Percentiles rank a stretch among this genome's conserved stretches.
Conservation (phyloP, 2,797 vertebrate genomes). For the Sandelia bainsii region DNA sequence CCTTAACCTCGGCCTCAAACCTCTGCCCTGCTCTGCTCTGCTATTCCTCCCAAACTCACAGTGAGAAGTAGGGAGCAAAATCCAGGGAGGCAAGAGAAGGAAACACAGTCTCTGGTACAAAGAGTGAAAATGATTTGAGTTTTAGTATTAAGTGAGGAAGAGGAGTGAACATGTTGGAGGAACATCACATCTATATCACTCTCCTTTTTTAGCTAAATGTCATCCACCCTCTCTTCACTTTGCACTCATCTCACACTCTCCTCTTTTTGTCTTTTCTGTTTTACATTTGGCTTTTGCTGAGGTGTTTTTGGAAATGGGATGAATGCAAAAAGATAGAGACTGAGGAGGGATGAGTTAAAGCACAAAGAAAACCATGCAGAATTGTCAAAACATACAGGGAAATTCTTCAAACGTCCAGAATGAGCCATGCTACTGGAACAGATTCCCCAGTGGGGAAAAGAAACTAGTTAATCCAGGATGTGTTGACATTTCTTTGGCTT, state of each 20-base stretch:
- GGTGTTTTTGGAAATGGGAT: not conserved
- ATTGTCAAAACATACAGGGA: slow-evolving; percentile 15
- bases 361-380: slow-evolving; percentile 33
- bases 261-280: not conserved
- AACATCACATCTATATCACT: not conserved
- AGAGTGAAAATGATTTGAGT: not conserved
- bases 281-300: not conserved
- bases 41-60: slow-evolving; percentile 44
- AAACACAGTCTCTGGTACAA: not conserved
- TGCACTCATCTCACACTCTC: not conserved
- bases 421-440: slow-evolving; percentile 53
- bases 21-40: slow-evolving; percentile 53
- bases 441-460: slow-evolving; percentile 46
- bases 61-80: slow-evolving; percentile 48
- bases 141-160: slow-evolving; percentile 2
- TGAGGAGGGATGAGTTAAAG: slow-evolving; percentile 26
- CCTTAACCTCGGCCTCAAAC: slow-evolving; percentile 62
- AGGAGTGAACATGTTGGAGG: not conserved
- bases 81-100: slow-evolving; percentile 14
- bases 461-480: slow-evolving; percentile 62
- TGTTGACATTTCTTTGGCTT: slow-evolving; percentile 70
- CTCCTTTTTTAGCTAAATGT: slow-evolving; percentile 10
- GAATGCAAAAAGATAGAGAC: not conserved
- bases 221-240: not conserved
- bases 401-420: slow-evolving; percentile 41